Evolutionary conservation across 2,113 vertebrate genomes (phyloP).

Genomic region (Agelaius phoeniceus): DNA sequence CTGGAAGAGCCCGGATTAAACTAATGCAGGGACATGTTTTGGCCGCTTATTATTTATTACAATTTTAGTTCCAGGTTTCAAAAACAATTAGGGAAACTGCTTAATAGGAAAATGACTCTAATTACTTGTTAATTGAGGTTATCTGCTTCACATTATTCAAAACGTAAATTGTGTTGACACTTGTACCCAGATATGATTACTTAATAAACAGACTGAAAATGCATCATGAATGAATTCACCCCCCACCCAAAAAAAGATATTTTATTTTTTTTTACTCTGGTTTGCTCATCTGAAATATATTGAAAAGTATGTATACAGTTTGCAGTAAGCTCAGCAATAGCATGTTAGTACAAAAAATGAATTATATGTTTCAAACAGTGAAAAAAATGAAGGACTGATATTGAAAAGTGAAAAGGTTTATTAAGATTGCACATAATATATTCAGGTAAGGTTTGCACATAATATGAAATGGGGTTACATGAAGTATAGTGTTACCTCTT

Average conservation of each 20-base stretch:
- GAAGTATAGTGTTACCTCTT: not conserved
- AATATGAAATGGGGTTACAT: not conserved
- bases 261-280: constrained; percentile 11
- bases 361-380: not conserved
- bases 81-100: constrained; percentile 71
- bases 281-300: not conserved
- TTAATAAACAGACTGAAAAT: constrained; percentile 68
- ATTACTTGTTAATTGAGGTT: constrained; percentile 72
- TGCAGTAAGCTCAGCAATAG: not conserved
- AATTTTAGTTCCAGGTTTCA: constrained; percentile 71
- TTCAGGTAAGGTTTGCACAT: not conserved
- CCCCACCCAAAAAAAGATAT: not conserved
- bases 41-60: constrained; percentile 59
- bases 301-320: not conserved
- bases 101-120: constrained; percentile 69
- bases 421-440: not conserved
- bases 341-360: not conserved
- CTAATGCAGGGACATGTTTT: constrained; percentile 40
- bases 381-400: not conserved
- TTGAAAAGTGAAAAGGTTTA: not conserved
- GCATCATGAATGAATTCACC: not conserved
- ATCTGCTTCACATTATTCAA: constrained; percentile 70
- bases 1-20: not conserved
- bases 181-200: constrained; percentile 64
- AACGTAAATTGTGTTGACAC: constrained; percentile 68